phyloP scores from a whole-genome alignment of 2,113 vertebrate genomes.

The Misgurnus anguillicaudatus region DNA sequence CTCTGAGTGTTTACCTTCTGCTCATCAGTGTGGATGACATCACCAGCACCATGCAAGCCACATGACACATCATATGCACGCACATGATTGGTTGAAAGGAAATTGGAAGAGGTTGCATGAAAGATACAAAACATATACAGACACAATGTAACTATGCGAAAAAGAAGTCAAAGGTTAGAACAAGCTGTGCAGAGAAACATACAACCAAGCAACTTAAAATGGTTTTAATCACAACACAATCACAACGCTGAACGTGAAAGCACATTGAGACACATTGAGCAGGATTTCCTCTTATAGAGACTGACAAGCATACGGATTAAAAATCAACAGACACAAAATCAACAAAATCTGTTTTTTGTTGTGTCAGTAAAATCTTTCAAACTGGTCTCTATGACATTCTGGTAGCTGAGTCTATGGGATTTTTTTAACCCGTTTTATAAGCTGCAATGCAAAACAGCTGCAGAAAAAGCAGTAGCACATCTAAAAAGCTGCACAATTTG shows the following conservation, averaged over 20 bases:
- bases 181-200: slow-evolving; percentile 45
- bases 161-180: slow-evolving; percentile 81
- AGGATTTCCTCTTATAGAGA: slow-evolving; percentile 53
- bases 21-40: slow-evolving; percentile 87
- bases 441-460: background rate
- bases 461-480: background rate
- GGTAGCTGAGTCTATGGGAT: background rate
- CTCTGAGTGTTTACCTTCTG: slow-evolving; percentile 87
- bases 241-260: slow-evolving; percentile 49
- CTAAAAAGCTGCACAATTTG: background rate
- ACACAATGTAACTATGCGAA: slow-evolving; percentile 80
- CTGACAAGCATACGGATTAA: background rate
- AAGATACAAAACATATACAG: slow-evolving; percentile 80
- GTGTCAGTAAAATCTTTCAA: background rate
- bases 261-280: slow-evolving; percentile 33
- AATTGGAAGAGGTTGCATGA: slow-evolving; percentile 87
- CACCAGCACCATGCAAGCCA: slow-evolving; percentile 94
- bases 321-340: background rate
- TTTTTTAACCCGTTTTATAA: background rate
- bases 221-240: slow-evolving; percentile 20
- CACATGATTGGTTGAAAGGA: slow-evolving; percentile 92
- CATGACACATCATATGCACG: slow-evolving; percentile 93
- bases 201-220: slow-evolving; percentile 38
- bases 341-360: background rate
- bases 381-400: background rate